Percentiles rank a stretch among this genome's conserved stretches.
These are phyloP conservation scores for Nomada flava DNA, from an alignment of 2,888 invertebrate genomes.

Conservation along the genomic window DNA sequence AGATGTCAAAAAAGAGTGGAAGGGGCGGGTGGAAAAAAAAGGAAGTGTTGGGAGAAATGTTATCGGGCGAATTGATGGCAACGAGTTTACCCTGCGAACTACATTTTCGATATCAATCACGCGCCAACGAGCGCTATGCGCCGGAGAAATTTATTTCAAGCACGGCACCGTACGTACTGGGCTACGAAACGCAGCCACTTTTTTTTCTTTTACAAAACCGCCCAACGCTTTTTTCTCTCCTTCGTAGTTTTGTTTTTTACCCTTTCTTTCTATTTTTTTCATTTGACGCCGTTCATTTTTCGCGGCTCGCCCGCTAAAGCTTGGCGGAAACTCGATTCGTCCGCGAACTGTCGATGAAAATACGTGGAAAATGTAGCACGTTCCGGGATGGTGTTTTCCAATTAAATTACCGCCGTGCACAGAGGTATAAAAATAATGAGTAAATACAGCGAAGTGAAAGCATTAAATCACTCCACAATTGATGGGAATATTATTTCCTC, in stretches of 20 bases:
- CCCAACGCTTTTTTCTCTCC: neutral
- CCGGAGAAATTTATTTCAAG: conserved; percentile 57
- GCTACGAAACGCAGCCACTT: conserved; percentile 32
- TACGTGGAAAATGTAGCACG: neutral
- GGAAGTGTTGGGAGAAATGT: conserved; percentile 1
- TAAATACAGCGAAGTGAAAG: neutral
- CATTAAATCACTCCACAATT: no score
- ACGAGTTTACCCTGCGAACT: conserved; percentile 58
- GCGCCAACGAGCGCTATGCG: conserved; percentile 49
- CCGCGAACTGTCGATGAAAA: conserved; percentile 1
- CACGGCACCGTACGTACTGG: conserved; percentile 2
- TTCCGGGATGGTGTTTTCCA: neutral
- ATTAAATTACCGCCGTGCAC: neutral
- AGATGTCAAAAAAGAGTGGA: conserved; percentile 30
- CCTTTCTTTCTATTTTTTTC: neutral
- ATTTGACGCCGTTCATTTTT: conserved; percentile 18
- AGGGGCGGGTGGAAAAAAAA: neutral
- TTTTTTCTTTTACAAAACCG: conserved; percentile 48
- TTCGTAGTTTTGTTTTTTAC: neutral
- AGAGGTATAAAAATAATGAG: neutral
- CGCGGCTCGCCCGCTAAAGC: conserved; percentile 10
- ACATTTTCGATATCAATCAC: conserved; percentile 71
- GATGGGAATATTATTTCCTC: no score
- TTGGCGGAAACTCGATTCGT: conserved; percentile 35
- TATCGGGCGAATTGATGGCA: conserved; percentile 58